Evolutionary conservation across 2,113 vertebrate species (phyloP).

Genomic region (Platichthys stellatus): DNA sequence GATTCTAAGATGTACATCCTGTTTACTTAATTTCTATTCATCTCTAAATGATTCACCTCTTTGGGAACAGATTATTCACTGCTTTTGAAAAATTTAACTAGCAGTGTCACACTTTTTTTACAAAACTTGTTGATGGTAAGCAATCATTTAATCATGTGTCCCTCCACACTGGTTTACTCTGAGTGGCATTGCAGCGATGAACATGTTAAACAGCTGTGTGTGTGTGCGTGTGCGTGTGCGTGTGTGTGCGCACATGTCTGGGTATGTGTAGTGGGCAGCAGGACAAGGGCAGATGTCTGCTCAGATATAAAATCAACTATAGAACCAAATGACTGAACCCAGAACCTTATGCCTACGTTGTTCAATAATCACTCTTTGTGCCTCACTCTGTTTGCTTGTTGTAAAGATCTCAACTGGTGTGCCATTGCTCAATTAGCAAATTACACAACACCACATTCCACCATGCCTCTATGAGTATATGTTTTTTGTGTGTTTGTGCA

Average conservation of each 20-base stretch:
- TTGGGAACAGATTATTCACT: background rate
- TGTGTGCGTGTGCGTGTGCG: too few relatives aligned
- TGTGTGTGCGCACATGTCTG: too few relatives aligned
- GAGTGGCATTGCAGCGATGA: too few relatives aligned
- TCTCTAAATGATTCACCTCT: background rate
- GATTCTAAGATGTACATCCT: too few relatives aligned
- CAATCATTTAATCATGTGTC: background rate
- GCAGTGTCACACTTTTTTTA: background rate
- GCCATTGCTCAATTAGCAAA: conserved; percentile 1
- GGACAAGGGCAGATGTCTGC: conserved; percentile 65
- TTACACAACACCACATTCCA: conserved; percentile 23
- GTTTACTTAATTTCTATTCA: background rate
- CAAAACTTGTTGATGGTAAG: background rate
- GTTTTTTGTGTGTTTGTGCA: conserved; percentile 4
- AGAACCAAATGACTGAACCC: conserved; percentile 50
- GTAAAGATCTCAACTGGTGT: conserved; percentile 50
- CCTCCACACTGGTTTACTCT: too few relatives aligned
- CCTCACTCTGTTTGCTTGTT: conserved; percentile 12
- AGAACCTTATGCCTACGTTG: background rate
- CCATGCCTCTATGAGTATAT: conserved; percentile 4
- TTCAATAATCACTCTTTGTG: conserved; percentile 20
- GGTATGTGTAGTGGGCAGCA: conserved; percentile 38
- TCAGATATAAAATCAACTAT: conserved; percentile 66
- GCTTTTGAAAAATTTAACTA: background rate
- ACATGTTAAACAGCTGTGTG: too few relatives aligned